Base-by-base conservation (phyloP, 2,113 vertebrate genomes). In the Cyprinodon brontotheroides region DNA sequence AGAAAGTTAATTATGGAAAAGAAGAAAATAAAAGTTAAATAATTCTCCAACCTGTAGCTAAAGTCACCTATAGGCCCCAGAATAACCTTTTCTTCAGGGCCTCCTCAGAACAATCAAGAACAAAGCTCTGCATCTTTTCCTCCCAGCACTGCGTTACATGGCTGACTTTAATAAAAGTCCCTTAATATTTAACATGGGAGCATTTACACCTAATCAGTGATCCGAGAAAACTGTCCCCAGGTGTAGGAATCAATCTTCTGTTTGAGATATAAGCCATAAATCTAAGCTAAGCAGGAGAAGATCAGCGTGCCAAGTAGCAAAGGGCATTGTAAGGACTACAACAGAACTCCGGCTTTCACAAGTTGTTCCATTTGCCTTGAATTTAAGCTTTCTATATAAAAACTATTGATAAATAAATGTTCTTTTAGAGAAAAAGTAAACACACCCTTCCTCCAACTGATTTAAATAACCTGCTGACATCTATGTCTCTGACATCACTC, bases 141-240 rank as follows among this genome's bases (percentile, higher is more conserved):
- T 43, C 10, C 65, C 12, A 63, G 63, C 43, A 63, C 22, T 61
- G 64, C 53, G 36, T 45, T 12, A 70, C 78, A 38, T 68, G 17
- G 38, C 15, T 70, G 11, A 72, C 62, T 36, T 60, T 4, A 72
- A 69, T 68, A 11, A 53, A 62, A 72, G 36, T 66, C 17, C 50
- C 38, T 20, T 43, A 47, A 12, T 37, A 20, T 69, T 62, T 63
- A 20, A 48, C 6, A n/a, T 36, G 37, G 2, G 45, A 41, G 15
- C 4, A 0, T 39, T 72, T 22, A 15, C 36, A 22, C 2, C 72
- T 72, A 1, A 77, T 66, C 11, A 22, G 40, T 45, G 48, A 78
- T 57, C 70, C 13, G 61, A 63, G 37, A 57, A 36, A 76, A 45
- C 37, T 61, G 29, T 73, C 71, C 20, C 50, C n/a, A n/a, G 50